These are phyloP conservation scores for Diabrotica balteata DNA, from an alignment of 2,888 invertebrate species.

Conservation along the genomic window DNA sequence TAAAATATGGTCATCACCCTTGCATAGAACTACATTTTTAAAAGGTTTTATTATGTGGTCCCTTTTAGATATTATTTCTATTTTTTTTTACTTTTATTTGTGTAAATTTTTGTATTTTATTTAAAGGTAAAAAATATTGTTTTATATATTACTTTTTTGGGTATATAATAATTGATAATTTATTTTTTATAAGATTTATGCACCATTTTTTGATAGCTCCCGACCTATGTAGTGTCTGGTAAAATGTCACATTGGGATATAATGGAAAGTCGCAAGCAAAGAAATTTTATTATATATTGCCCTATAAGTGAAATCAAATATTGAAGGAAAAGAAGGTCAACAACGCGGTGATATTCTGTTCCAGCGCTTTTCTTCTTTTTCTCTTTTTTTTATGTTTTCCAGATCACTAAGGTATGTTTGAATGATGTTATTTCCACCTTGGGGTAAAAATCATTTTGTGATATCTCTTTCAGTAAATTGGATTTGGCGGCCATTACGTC, in stretches of 20 bases:
- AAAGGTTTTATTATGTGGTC: no score
- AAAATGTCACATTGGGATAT: conserved; percentile 16
- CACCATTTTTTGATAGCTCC: conserved; percentile 1
- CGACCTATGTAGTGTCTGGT: neutral
- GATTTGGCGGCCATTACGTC: conserved; percentile 16
- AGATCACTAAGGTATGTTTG: conserved; percentile 23
- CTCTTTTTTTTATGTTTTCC: conserved; percentile 12
- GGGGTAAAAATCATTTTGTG: conserved; percentile 19
- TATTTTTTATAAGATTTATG: no score
- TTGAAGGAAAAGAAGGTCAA: conserved; percentile 29
- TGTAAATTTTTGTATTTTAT: neutral
- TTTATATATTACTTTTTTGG: no score
- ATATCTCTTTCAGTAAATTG: conserved; percentile 26
- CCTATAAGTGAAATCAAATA: conserved; percentile 32
- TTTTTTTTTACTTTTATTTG: neutral
- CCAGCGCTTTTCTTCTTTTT: conserved; percentile 15
- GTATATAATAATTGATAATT: no score
- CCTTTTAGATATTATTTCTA: no score
- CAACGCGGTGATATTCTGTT: conserved; percentile 27
- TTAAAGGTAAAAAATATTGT: no score
- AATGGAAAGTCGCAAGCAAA: conserved; percentile 26
- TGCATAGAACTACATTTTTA: no score
- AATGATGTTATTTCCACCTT: conserved; percentile 27
- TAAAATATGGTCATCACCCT: no score
- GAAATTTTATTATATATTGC: conserved; percentile 32